Base-by-base conservation (phyloP, 2,888 invertebrate genomes). In the Rhimphoctona megacephalus region DNA sequence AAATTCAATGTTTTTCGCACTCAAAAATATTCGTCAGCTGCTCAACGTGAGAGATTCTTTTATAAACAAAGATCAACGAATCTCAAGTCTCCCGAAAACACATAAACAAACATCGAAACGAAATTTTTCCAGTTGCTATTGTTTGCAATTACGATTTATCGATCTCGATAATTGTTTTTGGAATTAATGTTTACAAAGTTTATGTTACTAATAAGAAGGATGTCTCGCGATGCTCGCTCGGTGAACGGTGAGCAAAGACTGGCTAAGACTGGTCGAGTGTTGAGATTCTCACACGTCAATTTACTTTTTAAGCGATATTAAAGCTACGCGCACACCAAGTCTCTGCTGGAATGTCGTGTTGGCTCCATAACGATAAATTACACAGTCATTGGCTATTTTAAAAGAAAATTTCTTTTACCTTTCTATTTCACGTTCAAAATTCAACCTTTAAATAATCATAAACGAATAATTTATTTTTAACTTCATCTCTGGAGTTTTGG, bases 171-270 rank as follows among this genome's bases (percentile, higher is more conserved):
- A 30, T 61, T 61, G 17, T 30, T 61, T 14, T 30, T 30, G 14
- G 7, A 61, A 30, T 61, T 30, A 30, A 1, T 61, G 11, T n/a
- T 61, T 6, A 30, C 22, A 14, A 57, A 30, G 30, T 30, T 61
- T 30, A n/a, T 67, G 6, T 39, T n/a, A 17, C 22, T 36, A 9
- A 36, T 14, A 52, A 11, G 14, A 33, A 22, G 17, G n/a, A n/a
- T n/a, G n/a, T 43, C 30, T 14, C 61, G 25, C 66, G 81, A 81
- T 81, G 84, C 73, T 81, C 79, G 79, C 79, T 85, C 85, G 72
- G 69, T 57, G 82, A 83, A 69, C 79, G 81, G 67, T 74, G 78
- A 81, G 70, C 85, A 67, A 85, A 85, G 61, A 88, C 88, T 88
- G 88, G 80, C 61, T 33, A 70, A 73, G 61, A 14, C 57, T 14